Conservation (phyloP, 2,888 invertebrate genomes). For the Hipparchia sbordonii region DNA sequence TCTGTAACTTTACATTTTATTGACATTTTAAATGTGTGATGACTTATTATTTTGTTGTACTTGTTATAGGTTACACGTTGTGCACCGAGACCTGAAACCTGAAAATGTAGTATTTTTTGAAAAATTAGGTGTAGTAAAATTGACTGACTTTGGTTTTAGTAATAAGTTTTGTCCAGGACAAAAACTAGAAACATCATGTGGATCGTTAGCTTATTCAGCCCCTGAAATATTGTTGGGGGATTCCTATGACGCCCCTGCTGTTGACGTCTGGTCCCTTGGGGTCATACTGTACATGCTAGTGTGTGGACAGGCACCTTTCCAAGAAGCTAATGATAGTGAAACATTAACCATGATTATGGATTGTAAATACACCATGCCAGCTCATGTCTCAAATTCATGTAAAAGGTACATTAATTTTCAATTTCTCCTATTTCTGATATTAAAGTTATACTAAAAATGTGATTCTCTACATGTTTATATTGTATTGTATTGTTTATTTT, state of each 20-base stretch:
- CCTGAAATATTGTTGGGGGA: conserved; percentile 99
- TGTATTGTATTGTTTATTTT: no score
- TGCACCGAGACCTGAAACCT: conserved; percentile 96
- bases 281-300: conserved; percentile 99
- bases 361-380: conserved; percentile 97
- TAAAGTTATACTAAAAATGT: no score
- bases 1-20: background rate
- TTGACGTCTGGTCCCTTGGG: conserved; percentile 99
- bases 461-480: no score
- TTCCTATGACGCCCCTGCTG: conserved; percentile 99
- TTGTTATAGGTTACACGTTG: conserved; percentile 83
- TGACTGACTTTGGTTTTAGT: conserved; percentile 99
- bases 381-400: conserved; percentile 93
- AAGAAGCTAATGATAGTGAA: conserved; percentile 99
- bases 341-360: conserved; percentile 99
- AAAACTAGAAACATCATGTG: conserved; percentile 98
- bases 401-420: conserved; percentile 82
- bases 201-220: conserved; percentile 99
- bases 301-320: conserved; percentile 98
- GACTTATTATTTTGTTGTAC: conserved; percentile 19
- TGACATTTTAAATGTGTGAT: background rate
- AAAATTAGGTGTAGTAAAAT: conserved; percentile 97
- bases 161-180: conserved; percentile 98
- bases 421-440: background rate
- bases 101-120: conserved; percentile 99